A percentile compares a stretch with the other conserved stretches of the same genome.
Conservation (phyloP, 2,797 vertebrate species). For the Eidolon dupreanum region DNA sequence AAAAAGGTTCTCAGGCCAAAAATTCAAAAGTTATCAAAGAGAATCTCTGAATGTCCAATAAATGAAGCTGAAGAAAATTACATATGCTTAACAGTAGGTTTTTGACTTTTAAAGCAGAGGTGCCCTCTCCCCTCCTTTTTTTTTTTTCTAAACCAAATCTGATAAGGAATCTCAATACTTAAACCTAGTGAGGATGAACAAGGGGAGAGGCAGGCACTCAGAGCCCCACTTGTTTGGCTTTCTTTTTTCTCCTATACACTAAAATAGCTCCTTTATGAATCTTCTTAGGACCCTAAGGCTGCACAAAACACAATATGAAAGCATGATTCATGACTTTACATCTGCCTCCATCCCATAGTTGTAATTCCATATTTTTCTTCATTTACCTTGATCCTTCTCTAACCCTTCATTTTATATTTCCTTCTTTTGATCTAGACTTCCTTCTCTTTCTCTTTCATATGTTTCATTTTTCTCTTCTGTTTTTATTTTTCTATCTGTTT, state of each 20-base stretch:
- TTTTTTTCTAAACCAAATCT: not conserved
- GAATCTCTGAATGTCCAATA: not conserved
- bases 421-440: not conserved
- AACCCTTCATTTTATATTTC: not conserved
- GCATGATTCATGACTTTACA: not conserved
- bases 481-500: not conserved
- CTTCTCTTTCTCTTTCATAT: not conserved
- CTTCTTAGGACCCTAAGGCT: not conserved
- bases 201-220: not conserved
- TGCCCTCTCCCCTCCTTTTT: too few species aligned
- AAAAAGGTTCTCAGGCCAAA: not conserved
- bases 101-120: not conserved
- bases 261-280: not conserved
- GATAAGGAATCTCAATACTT: not conserved
- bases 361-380: not conserved
- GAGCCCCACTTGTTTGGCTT: not conserved
- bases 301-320: not conserved
- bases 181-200: not conserved
- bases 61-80: not conserved
- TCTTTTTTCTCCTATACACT: not conserved
- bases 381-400: not conserved
- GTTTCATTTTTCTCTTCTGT: not conserved
- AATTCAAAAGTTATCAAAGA: not conserved
- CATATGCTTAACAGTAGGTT: not conserved
- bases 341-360: not conserved